Percentiles rank a stretch among this genome's conserved stretches.
These are phyloP conservation scores for Rhagoletis zephyria DNA, from an alignment of 1,140 invertebrate species.

Conservation along the genomic window DNA sequence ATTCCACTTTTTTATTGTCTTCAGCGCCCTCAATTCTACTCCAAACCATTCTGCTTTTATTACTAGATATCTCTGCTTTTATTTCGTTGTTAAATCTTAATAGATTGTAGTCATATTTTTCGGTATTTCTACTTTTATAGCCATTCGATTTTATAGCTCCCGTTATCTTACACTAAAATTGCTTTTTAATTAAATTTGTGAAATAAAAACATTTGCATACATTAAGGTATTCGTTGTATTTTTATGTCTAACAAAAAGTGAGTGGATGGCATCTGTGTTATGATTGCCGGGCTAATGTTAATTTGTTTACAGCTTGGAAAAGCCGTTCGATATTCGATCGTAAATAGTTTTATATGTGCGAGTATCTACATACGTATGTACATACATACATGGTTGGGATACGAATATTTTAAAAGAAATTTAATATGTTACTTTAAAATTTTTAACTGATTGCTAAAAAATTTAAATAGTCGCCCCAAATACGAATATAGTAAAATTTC, in stretches of 20 bases:
- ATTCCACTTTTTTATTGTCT: too few species aligned
- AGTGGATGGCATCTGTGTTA: neutral
- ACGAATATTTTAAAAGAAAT: too few species aligned
- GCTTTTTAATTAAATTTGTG: slow-evolving; percentile 18
- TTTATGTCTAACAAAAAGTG: neutral
- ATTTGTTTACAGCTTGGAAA: neutral
- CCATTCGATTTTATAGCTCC: neutral
- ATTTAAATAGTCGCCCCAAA: too few species aligned
- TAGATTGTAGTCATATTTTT: neutral
- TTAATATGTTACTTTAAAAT: too few species aligned
- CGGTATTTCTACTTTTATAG: neutral
- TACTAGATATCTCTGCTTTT: neutral
- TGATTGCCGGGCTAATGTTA: neutral
- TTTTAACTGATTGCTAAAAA: too few species aligned
- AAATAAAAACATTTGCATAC: neutral
- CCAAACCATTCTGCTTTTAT: too few species aligned
- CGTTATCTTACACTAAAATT: neutral
- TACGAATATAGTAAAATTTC: too few species aligned
- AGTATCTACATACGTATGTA: too few species aligned
- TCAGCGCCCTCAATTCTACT: too few species aligned
- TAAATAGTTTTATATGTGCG: neutral
- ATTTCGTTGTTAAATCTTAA: slow-evolving; percentile 6
- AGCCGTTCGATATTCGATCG: neutral
- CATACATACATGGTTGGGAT: too few species aligned
- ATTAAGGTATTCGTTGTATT: neutral